Evolutionary conservation across 2,888 invertebrate genomes (phyloP).

Genomic region (Diplolepis rosae): DNA sequence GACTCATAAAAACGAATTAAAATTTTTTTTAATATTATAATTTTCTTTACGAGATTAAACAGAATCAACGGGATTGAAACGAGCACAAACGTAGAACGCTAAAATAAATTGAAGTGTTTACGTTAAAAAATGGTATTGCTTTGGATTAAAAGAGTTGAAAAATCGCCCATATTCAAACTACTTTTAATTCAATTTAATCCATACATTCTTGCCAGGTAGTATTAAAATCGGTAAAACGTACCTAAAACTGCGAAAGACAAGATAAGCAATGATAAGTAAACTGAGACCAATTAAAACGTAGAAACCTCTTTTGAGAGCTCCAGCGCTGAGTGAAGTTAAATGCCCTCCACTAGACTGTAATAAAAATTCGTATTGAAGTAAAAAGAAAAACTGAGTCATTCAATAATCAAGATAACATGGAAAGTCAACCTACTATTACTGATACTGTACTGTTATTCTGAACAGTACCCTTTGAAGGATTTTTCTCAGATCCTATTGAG

Average conservation of each 20-base stretch:
- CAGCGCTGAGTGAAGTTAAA: slow-evolving; percentile 59
- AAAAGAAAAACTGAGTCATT: neutral
- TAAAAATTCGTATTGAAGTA: neutral
- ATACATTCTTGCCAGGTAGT: no score
- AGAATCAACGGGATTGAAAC: no score
- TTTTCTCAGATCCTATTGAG: slow-evolving; percentile 27
- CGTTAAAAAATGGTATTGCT: no score
- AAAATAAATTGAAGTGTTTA: no score
- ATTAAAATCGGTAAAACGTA: slow-evolving; percentile 41
- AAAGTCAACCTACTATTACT: neutral
- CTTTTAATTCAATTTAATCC: no score
- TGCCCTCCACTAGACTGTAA: slow-evolving; percentile 48
- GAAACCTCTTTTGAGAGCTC: slow-evolving; percentile 69
- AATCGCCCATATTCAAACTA: no score
- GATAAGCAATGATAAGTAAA: slow-evolving; percentile 66
- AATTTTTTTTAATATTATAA: no score
- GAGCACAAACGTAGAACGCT: no score
- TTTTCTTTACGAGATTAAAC: no score
- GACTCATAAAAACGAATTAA: no score
- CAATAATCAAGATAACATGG: neutral
- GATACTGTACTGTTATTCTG: neutral
- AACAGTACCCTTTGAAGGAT: neutral
- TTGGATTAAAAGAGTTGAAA: no score
- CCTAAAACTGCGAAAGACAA: slow-evolving; percentile 67
- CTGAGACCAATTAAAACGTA: slow-evolving; percentile 70